Conservation (phyloP, 2,113 vertebrate genomes). For the Oryzias curvinotus region DNA sequence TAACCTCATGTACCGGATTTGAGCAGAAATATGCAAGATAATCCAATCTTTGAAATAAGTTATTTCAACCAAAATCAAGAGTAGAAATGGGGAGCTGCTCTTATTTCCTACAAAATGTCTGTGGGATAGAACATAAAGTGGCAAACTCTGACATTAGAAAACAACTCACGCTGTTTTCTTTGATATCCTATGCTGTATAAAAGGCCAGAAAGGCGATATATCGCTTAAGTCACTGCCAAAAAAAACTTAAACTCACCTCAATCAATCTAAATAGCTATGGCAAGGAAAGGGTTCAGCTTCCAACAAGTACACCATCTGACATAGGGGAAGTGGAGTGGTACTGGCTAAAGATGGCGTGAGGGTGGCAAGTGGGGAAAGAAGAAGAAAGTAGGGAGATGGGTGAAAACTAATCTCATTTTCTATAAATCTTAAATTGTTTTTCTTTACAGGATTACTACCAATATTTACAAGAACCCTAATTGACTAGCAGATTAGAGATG, state of each 20-base stretch:
- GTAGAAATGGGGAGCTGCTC: constrained; percentile 26
- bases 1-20: not conserved
- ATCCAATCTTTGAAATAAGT: constrained; percentile 26
- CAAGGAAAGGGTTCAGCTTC: constrained; percentile 68
- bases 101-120: too few species aligned
- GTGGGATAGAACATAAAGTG: too few species aligned
- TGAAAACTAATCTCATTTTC: constrained; percentile 51
- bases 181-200: constrained; percentile 36
- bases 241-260: constrained; percentile 57
- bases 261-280: constrained; percentile 63
- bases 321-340: constrained; percentile 49
- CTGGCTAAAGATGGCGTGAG: constrained; percentile 73
- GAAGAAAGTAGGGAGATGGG: constrained; percentile 22
- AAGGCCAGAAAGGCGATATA: constrained; percentile 20
- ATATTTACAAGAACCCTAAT: constrained; percentile 64
- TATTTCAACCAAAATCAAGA: constrained; percentile 34
- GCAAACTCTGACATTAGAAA: too few species aligned
- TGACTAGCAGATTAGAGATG: constrained; percentile 58
- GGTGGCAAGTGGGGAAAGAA: constrained; percentile 33
- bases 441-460: constrained; percentile 62
- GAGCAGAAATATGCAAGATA: constrained; percentile 12
- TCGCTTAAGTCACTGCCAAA: constrained; percentile 31
- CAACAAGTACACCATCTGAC: constrained; percentile 71
- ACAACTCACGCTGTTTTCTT: constrained; percentile 13
- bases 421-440: constrained; percentile 57